Evolutionary conservation across 1,140 invertebrate species (phyloP).

Genomic region (Trachymyrmex septentrionalis): DNA sequence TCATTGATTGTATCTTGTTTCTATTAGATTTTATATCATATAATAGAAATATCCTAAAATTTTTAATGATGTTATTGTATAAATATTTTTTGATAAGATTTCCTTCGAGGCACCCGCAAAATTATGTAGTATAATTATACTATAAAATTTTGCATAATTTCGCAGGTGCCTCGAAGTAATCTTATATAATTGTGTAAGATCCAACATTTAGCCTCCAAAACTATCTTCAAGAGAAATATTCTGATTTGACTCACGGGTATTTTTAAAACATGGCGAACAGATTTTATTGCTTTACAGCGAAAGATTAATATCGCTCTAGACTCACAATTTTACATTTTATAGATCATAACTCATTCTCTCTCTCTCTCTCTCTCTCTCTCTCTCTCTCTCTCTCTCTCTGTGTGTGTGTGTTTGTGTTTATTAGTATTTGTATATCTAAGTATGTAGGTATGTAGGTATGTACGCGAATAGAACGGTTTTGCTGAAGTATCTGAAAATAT

Average conservation of each 20-base stretch:
- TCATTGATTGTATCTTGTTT: background rate
- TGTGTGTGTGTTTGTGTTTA: no score
- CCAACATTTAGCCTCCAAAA: constrained; percentile 2
- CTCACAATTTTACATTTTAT: constrained; percentile 32
- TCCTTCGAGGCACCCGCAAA: background rate
- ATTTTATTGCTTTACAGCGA: constrained; percentile 1
- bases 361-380: no score
- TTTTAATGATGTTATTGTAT: background rate
- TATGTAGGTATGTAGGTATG: background rate
- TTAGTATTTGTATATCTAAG: no score
- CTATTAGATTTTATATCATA: background rate
- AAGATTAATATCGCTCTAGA: constrained; percentile 18
- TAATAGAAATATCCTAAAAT: background rate
- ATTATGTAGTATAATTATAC: background rate
- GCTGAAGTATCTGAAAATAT: no score
- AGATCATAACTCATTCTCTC: constrained; percentile 13
- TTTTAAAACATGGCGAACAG: constrained; percentile 38
- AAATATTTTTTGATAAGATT: background rate
- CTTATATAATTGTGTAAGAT: background rate
- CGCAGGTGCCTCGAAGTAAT: background rate
- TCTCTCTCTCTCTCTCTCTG: no score
- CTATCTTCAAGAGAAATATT: constrained; percentile 21
- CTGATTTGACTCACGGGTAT: constrained; percentile 25
- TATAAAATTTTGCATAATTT: constrained; percentile 1
- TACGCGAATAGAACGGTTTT: no score